These are phyloP conservation scores for Nautilus pompilius DNA, from an alignment of 1,140 invertebrate species.

Conservation along the genomic window DNA sequence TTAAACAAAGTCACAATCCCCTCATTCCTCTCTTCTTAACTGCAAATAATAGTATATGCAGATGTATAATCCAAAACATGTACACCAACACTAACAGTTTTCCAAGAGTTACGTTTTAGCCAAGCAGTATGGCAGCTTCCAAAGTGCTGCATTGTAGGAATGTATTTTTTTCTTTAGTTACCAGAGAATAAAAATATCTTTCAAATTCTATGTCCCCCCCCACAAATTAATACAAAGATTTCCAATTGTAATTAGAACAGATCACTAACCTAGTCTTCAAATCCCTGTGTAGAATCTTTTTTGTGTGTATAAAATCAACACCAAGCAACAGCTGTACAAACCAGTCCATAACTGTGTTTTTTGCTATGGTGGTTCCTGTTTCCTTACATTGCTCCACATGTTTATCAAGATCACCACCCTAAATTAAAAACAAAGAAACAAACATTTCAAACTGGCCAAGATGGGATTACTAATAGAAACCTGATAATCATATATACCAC, in stretches of 20 bases:
- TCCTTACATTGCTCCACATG: conserved; percentile 48
- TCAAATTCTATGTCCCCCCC: neutral
- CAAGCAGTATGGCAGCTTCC: no score
- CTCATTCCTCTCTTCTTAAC: no score
- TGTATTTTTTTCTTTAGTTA: neutral
- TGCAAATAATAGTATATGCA: no score
- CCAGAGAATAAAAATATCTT: neutral
- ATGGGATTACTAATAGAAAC: no score
- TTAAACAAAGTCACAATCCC: no score
- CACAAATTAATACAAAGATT: neutral
- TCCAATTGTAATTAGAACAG: no score
- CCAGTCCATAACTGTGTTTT: conserved; percentile 51
- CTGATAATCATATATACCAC: no score
- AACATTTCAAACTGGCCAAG: no score
- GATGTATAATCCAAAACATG: no score
- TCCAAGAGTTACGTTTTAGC: no score
- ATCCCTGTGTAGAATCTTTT: conserved; percentile 54
- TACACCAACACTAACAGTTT: no score
- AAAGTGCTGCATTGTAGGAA: no score
- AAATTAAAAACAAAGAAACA: conserved; percentile 5
- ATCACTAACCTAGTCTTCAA: conserved; percentile 51
- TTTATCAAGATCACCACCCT: conserved; percentile 55
- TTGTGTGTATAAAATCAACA: conserved; percentile 54
- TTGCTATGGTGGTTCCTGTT: conserved; percentile 37
- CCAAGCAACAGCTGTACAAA: conserved; percentile 53